Evolutionary conservation across 2,113 vertebrate genomes (phyloP), one percentile per base, ranked within the genome.

Genomic region (Myrmophylax atrothorax): DNA sequence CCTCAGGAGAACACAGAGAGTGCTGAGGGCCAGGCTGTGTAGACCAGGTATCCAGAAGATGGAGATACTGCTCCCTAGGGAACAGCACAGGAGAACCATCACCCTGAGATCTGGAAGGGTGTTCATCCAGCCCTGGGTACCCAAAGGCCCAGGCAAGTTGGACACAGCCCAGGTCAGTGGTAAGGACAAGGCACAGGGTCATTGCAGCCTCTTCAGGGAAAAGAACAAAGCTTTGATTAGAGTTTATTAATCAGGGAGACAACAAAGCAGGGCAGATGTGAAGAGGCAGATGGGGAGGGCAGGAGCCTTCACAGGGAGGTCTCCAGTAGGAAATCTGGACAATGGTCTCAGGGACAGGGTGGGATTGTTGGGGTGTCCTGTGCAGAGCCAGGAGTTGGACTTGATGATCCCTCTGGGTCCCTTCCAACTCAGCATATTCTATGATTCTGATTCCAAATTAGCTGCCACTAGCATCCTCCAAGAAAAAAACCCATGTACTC

Each of bases 171-270:
- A 24, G 44, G 7, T 18, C 79, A 81, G 73, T 64, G 59, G 44
- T 14, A 69, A 37, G 52, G 55, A 46, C 1, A 3, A 26, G 18
- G 17, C 38, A 72, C 0, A 0, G 38, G 10, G 14, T 93, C 46
- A 66, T 44, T 3, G 1, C 40, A 81, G 49, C 6, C 12, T 67
- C 64, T 28, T 46, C 5, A 53, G 23, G 55, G 16, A 40, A 37
- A 68, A 42, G 38, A 67, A 18, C 19, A 91, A 26, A 49, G 33
- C 5, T 23, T 63, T 17, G 14, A 28, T 37, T 47, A 55, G 40
- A 55, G 25, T 63, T 87, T 28, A 26, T 75, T 56, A 33, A 62
- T 49, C 11, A 78, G 38, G 14, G 59, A 40, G 29, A 70, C 7
- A 77, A 49, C 5, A 73, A 63, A 76, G 63, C 1, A 1, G 8